Base-by-base conservation (phyloP, 2,113 vertebrate species). In the Myotis yumanensis region DNA sequence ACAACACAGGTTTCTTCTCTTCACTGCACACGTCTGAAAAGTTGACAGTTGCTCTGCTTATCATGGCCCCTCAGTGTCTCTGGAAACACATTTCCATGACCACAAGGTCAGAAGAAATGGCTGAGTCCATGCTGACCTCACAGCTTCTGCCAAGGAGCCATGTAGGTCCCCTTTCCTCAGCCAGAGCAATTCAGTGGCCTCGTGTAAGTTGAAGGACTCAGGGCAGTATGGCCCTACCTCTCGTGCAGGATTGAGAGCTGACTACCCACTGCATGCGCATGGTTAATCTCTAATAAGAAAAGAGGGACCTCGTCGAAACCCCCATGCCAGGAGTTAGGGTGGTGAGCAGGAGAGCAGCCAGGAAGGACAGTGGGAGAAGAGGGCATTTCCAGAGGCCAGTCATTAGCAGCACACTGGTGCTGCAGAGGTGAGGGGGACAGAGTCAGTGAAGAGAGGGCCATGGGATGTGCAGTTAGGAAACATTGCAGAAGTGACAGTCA, bases 11-110 rank as follows among this genome's bases (percentile, higher is more conserved):
- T 73, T 25, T 6, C 35, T 76, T 48, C n/a, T 18, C 28, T 30
- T 18, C 28, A 62, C 8, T 7, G 30, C 14, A 4, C 5, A 2
- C 18, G 17, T 64, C 68, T 59, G 1, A 30, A 3, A 1, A 4
- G 2, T 28, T 25, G 48, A 11, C 37, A 28, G 57, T 14, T 15
- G 7, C 40, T 35, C 28, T n/a, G 4, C 54, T 54, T 18, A 0
- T 28, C 51, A 1, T 5, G 6, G 17, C 11, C 37, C 28, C 75
- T 28, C 4, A 0, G n/a, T 14, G 15, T 32, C 28, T 28, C 25
- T 30, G 43, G 62, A n/a, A 69, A 16, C 35, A 20, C 4, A 25
- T 15, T 30, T 32, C 4, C 2, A 1, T 14, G 43, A 57, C n/a
- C 32, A 0, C 30, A 15, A 77, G 54, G 14, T 73, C 30, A 25